phyloP scores from a whole-genome alignment of 1,140 invertebrate species.

The Eupeodes corollae region DNA sequence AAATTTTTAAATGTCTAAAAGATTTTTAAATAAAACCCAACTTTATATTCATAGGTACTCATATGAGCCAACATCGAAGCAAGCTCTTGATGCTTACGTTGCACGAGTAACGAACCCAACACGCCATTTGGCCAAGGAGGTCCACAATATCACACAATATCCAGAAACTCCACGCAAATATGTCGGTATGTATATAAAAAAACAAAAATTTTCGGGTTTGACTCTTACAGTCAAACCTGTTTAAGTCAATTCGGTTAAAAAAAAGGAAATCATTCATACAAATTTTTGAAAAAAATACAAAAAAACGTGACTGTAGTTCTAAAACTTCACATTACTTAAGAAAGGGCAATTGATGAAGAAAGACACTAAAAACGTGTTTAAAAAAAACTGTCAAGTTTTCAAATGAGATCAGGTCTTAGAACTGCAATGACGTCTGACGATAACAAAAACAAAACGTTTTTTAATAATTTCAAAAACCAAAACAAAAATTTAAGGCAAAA shows the following conservation, averaged over 20 bases:
- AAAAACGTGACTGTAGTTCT: too few species aligned
- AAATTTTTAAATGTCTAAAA: background rate
- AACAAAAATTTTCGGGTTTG: background rate
- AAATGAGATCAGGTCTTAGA: too few species aligned
- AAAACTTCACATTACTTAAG: too few species aligned
- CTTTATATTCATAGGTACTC: constrained; percentile 12
- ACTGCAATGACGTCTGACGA: too few species aligned
- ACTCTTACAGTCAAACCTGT: background rate
- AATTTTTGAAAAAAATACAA: too few species aligned
- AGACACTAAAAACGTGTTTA: too few species aligned
- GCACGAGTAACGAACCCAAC: constrained; percentile 31
- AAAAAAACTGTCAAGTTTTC: too few species aligned
- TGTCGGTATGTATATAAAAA: constrained; percentile 29
- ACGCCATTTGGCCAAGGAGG: constrained; percentile 31
- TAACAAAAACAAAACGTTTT: background rate
- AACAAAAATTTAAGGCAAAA: constrained; percentile 40
- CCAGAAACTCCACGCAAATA: constrained; percentile 28
- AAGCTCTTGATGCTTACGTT: constrained; percentile 31
- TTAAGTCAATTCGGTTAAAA: background rate
- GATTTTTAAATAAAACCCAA: background rate
- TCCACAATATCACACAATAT: constrained; percentile 29
- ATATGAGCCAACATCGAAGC: constrained; percentile 25
- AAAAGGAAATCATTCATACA: too few species aligned
- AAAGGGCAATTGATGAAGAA: too few species aligned
- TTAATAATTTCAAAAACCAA: too few species aligned